A percentile compares a stretch with the other conserved stretches of the same genome.
phyloP scores from a whole-genome alignment of 2,888 invertebrate genomes.

The Fragum sueziense region DNA sequence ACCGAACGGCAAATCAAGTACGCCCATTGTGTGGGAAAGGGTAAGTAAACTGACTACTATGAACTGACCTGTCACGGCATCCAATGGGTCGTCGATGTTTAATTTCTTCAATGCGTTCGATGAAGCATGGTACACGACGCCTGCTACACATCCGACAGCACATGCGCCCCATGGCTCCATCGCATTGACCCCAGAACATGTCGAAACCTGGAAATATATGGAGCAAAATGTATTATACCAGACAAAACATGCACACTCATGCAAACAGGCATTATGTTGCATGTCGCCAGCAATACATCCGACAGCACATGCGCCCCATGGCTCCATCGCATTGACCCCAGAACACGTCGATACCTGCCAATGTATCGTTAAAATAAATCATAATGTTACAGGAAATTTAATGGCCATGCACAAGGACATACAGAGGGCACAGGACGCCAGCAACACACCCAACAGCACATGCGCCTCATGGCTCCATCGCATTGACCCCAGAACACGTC shows the following conservation, averaged over 20 bases:
- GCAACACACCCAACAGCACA: conserved; percentile 82
- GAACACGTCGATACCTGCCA: conserved; percentile 83
- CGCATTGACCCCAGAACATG: conserved; percentile 83
- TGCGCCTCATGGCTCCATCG: conserved; percentile 82
- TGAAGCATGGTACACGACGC: conserved; percentile 80
- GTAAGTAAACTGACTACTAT: too few relatives aligned
- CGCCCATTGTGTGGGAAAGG: too few relatives aligned
- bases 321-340: conserved; percentile 82
- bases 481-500: conserved; percentile 83
- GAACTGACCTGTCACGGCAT: conserved; percentile 83
- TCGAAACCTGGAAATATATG: conserved; percentile 79
- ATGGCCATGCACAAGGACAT: too few relatives aligned
- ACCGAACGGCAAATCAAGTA: too few relatives aligned
- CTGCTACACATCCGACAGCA: conserved; percentile 82
- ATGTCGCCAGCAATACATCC: conserved; percentile 82
- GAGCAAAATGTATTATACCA: too few relatives aligned
- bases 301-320: conserved; percentile 82
- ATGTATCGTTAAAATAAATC: too few relatives aligned
- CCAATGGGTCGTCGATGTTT: conserved; percentile 84
- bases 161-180: conserved; percentile 82
- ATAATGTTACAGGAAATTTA: too few relatives aligned
- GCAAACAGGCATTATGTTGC: too few relatives aligned
- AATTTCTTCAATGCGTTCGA: conserved; percentile 72
- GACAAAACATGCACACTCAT: too few relatives aligned
- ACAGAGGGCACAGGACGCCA: conserved; percentile 81